Evolutionary conservation across 2,797 vertebrate species (phyloP).

Genomic region (Rhinogobio ventralis): DNA sequence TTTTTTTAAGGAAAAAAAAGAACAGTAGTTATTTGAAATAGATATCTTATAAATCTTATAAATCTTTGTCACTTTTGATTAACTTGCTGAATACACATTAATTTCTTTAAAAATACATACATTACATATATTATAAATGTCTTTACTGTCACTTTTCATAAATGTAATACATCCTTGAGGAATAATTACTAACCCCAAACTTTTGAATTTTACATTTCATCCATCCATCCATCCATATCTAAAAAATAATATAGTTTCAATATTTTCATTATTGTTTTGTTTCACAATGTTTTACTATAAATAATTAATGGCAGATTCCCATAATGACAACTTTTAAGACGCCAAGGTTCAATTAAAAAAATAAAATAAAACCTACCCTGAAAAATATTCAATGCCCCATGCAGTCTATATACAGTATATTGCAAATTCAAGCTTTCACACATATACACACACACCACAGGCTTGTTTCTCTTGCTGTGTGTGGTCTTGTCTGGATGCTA

Average conservation of each 20-base stretch:
- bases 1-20: not conserved
- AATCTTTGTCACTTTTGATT: not conserved
- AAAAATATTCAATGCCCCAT: not conserved
- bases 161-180: not conserved
- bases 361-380: not conserved
- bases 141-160: not conserved
- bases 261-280: not conserved
- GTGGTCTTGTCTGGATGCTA: slow-evolving; percentile 39
- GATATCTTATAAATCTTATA: not conserved
- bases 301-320: not conserved
- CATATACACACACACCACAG: slow-evolving; percentile 28
- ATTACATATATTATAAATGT: not conserved
- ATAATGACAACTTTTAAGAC: not conserved
- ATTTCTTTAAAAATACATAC: not conserved
- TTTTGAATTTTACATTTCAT: not conserved
- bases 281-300: not conserved
- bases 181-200: not conserved
- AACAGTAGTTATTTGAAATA: not conserved
- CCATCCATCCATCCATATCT: too few relatives aligned
- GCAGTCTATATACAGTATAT: slow-evolving; percentile 12
- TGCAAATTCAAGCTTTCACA: slow-evolving; percentile 57
- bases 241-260: not conserved
- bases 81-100: not conserved
- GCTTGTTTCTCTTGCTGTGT: slow-evolving; percentile 22
- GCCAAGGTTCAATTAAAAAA: not conserved